Conservation (phyloP, 2,797 vertebrate species). For the Huso huso region DNA sequence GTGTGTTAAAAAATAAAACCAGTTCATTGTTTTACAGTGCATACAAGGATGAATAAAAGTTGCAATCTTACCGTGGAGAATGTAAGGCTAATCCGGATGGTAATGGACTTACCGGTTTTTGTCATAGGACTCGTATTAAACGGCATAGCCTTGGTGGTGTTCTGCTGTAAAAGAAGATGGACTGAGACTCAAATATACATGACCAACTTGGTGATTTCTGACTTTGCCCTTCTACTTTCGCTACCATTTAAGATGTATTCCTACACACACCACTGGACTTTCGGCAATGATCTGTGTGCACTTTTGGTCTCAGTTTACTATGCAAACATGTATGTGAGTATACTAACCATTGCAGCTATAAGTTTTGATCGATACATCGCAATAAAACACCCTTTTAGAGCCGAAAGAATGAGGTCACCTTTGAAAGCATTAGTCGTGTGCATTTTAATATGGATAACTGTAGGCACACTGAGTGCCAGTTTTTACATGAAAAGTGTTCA, state of each 20-base stretch:
- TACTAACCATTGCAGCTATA: conserved; percentile 22
- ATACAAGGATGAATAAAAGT: too few relatives aligned
- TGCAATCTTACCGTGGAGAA: too few relatives aligned
- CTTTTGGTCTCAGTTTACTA: conserved; percentile 18
- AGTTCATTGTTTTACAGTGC: too few relatives aligned
- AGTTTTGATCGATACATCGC: conserved; percentile 28
- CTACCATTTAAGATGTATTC: conserved; percentile 40
- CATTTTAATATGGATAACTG: conserved; percentile 14
- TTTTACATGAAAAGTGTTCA: conserved; percentile 10
- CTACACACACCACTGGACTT: conserved; percentile 5
- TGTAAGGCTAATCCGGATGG: conserved; percentile 2
- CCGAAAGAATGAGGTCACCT: conserved; percentile 10
- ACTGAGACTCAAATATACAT: conserved; percentile 26
- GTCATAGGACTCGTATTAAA: conserved; percentile 25
- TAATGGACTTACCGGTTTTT: conserved; percentile 19
- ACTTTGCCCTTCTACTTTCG: conserved; percentile 44
- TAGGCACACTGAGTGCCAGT: not conserved
- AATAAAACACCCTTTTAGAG: conserved; percentile 24
- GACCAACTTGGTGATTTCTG: conserved; percentile 25
- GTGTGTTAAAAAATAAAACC: too few relatives aligned
- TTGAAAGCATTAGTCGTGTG: conserved; percentile 22
- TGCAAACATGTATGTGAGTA: conserved; percentile 35
- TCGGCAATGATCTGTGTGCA: conserved; percentile 3
- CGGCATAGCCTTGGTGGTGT: conserved; percentile 13
- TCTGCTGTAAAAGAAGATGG: conserved; percentile 21